phyloP scores from a whole-genome alignment of 1,140 invertebrate species.

The Brachionus angularis region DNA sequence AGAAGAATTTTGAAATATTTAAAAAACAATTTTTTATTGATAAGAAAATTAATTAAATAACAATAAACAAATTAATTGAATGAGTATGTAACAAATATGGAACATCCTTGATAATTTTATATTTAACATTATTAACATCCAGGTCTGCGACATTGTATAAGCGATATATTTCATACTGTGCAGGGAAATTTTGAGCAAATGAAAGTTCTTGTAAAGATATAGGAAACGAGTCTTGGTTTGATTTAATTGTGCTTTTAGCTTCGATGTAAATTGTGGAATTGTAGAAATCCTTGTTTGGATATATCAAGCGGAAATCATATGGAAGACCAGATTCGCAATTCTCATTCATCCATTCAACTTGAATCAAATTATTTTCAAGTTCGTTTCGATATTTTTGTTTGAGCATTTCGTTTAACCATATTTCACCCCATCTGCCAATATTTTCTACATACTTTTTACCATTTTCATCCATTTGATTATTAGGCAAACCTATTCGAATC shows the following conservation, averaged over 20 bases:
- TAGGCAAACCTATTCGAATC: neutral
- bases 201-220: conserved; percentile 10
- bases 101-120: neutral
- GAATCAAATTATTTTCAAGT: neutral
- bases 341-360: conserved; percentile 25
- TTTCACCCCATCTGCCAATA: neutral
- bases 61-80: conserved; percentile 36
- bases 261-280: conserved; percentile 21
- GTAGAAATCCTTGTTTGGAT: no score
- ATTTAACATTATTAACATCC: conserved; percentile 26
- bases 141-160: neutral
- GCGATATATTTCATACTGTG: conserved; percentile 23
- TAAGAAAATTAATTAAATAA: conserved; percentile 1
- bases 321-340: conserved; percentile 4
- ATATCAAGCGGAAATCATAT: no score
- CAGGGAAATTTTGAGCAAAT: neutral
- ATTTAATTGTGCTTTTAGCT: conserved; percentile 30
- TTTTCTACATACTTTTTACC: neutral
- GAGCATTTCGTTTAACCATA: conserved; percentile 23
- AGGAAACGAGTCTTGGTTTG: conserved; percentile 9
- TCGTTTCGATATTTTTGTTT: conserved; percentile 26
- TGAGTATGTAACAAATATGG: conserved; percentile 34
- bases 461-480: conserved; percentile 1
- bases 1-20: neutral
- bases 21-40: no score